Evolutionary conservation across 2,888 invertebrate genomes (phyloP).

Genomic region (Argyra leucocephala): DNA sequence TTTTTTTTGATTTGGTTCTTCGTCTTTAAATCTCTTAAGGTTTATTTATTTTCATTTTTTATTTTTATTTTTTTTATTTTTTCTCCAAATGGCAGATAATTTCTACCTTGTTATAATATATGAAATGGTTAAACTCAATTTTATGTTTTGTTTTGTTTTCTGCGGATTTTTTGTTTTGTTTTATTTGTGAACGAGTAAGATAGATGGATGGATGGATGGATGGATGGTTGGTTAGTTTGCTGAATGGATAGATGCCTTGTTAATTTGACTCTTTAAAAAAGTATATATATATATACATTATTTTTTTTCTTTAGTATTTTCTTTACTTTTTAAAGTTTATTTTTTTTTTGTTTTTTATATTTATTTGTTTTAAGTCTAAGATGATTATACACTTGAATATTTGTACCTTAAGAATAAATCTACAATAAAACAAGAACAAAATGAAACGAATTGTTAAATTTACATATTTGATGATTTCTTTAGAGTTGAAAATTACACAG

Average conservation of each 20-base stretch:
- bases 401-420: background rate
- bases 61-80: background rate
- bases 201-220: conserved; percentile 3
- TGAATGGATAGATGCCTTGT: background rate
- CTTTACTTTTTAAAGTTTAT: background rate
- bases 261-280: background rate
- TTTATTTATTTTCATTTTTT: too few relatives aligned
- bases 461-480: conserved; percentile 6
- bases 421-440: background rate
- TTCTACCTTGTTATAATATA: conserved; percentile 3
- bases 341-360: background rate
- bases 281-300: background rate
- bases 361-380: conserved; percentile 3
- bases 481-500: conserved; percentile 1
- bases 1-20: too few relatives aligned
- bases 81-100: background rate
- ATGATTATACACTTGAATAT: background rate
- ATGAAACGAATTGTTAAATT: background rate
- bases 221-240: background rate
- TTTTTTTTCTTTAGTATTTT: too few relatives aligned
- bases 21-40: too few relatives aligned
- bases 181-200: background rate
- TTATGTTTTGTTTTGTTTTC: background rate
- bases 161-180: background rate
- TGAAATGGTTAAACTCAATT: background rate